Conservation (phyloP, 2,888 invertebrate genomes). For the Nymphalis c-album region DNA sequence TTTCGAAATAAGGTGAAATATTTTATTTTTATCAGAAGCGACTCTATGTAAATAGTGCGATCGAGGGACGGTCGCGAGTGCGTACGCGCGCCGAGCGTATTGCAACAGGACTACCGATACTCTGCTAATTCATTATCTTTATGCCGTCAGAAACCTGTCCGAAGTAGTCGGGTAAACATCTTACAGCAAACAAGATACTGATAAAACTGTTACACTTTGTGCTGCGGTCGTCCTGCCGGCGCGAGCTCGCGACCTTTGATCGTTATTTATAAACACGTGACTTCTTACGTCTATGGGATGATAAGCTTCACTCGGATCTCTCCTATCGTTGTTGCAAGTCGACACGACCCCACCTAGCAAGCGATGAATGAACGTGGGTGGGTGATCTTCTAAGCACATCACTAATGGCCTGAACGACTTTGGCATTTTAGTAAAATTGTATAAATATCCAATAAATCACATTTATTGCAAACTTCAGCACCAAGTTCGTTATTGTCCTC, state of each 20-base stretch:
- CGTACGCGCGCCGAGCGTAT: conserved; percentile 29
- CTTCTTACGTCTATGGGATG: conserved; percentile 8
- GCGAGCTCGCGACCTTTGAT: conserved; percentile 25
- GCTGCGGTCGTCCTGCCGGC: conserved; percentile 1
- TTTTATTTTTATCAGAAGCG: too few species aligned
- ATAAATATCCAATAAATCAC: neutral
- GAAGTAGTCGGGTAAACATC: conserved; percentile 11
- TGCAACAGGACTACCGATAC: conserved; percentile 28
- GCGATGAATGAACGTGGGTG: neutral
- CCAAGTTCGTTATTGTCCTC: neutral
- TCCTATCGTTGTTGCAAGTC: neutral
- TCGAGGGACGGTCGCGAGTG: conserved; percentile 30
- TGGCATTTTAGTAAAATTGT: neutral
- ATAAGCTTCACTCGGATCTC: conserved; percentile 4
- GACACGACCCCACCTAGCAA: neutral
- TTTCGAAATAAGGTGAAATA: neutral
- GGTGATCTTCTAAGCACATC: neutral
- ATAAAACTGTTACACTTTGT: conserved; percentile 9
- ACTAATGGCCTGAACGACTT: neutral
- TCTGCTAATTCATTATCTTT: conserved; percentile 31
- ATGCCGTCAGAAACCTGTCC: conserved; percentile 32
- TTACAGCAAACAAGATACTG: conserved; percentile 5
- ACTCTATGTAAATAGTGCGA: conserved; percentile 22
- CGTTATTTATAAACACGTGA: neutral
- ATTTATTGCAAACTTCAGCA: neutral